Evolutionary conservation across 2,888 invertebrate genomes (phyloP), one percentile per base, ranked within the genome.

Genomic region (Ametastegia equiseti): DNA sequence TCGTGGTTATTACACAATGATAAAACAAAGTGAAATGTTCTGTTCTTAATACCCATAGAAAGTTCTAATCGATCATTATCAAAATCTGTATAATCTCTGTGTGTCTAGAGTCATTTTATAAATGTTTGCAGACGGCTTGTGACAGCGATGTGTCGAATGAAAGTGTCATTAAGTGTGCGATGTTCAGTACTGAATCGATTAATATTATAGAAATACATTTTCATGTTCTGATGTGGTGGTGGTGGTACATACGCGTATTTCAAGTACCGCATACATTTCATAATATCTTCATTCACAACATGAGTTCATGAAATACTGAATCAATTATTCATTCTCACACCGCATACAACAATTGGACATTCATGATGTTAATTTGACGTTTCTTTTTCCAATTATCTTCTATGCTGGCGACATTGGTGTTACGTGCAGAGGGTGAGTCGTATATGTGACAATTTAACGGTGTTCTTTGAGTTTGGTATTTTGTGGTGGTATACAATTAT

Each of bases 401-500:
- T 89, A 86, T 89, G 90, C 89, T 89, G 91, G 88, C 88, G 85
- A 87, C 84, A 86, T 88, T 89, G 90, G 87, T 89, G 88, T 89
- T 88, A 86, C 87, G 83, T 86, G 87, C 88, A 92, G 92, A 91
- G 88, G 92, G 92, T 92, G 90, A 92, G 92, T 92, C 87, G 85
- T 83, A 86, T 86, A 80, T 86, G 84, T 83, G 83, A 85, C 85
- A 83, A 85, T 84, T 81, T 84, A 84, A 87, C 87, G 88, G 86
- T 89, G 85, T 85, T 86, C 86, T 86, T 85, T 85, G 85, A 85
- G 85, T 84, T 84, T 85, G 79, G 82, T 83, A 82, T 84, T 83
- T 81, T 73, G 79, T 69, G 60, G n/a, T 81, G 15, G 78, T 80
- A 80, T 82, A 36, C 50, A 78, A 75, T 65, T 83, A 19, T n/a